phyloP scores from a whole-genome alignment of 1,140 invertebrate species.

The Caenorhabditis brenneri region DNA sequence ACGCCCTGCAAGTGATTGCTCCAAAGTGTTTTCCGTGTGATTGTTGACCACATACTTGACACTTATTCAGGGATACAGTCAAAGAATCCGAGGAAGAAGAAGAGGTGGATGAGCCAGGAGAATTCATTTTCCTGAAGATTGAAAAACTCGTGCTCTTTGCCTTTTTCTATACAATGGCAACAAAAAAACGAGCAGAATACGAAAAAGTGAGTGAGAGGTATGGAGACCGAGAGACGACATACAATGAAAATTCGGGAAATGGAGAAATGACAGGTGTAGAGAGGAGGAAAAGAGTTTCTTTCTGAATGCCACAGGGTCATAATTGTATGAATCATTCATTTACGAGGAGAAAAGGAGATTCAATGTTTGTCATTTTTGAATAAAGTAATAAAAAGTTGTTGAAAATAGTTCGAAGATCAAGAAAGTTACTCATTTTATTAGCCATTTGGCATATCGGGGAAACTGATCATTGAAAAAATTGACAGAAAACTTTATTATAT shows the following conservation, averaged over 20 bases:
- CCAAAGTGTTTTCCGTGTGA: neutral
- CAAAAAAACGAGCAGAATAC: neutral
- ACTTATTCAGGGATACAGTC: neutral
- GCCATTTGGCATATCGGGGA: too few species aligned
- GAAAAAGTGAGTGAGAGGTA: neutral
- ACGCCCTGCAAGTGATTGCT: neutral
- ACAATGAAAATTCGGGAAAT: neutral
- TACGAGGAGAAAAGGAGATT: neutral
- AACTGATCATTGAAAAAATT: too few species aligned
- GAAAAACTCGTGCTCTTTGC: neutral
- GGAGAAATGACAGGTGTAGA: neutral
- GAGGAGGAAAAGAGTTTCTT: neutral
- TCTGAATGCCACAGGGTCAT: neutral
- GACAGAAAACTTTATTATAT: too few species aligned
- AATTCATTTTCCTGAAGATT: neutral
- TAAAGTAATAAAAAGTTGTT: neutral
- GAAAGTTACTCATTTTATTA: too few species aligned
- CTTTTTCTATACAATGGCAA: neutral
- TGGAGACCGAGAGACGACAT: neutral
- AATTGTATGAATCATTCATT: conserved; percentile 15
- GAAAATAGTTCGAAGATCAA: too few species aligned
- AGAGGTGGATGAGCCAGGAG: neutral
- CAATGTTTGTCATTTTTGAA: neutral
- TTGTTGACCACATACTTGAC: neutral
- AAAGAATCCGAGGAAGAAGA: neutral